Percentiles rank a stretch among this genome's conserved stretches.
phyloP scores from a whole-genome alignment of 2,797 vertebrate species.

The Mionectes olivaceus region DNA sequence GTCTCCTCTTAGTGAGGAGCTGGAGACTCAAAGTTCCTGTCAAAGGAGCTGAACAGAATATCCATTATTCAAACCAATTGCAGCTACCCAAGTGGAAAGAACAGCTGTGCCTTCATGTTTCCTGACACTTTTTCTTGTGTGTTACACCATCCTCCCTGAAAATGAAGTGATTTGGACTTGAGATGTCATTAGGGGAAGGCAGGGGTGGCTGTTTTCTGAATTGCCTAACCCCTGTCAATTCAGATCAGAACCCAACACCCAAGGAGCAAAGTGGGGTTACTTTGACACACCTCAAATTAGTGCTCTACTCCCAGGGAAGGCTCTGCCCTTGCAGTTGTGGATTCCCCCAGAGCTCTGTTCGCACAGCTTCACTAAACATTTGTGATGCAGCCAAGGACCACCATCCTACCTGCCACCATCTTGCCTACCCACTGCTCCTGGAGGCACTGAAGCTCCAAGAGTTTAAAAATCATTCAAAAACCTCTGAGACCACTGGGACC shows the following conservation, averaged over 20 bases:
- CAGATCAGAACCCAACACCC: not conserved
- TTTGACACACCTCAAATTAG: not conserved
- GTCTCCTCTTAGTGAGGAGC: not conserved
- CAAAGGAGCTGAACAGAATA: slow-evolving; percentile 14
- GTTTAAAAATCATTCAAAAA: not conserved
- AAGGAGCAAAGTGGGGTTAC: not conserved
- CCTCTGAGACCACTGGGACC: not conserved
- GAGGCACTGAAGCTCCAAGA: not conserved
- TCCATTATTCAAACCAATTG: slow-evolving; percentile 1
- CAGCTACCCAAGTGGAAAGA: slow-evolving; percentile 47
- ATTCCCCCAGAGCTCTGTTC: not conserved
- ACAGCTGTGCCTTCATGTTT: slow-evolving; percentile 39
- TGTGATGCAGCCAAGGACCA: fast-evolving
- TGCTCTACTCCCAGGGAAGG: not conserved
- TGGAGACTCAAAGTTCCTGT: not conserved
- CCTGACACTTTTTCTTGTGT: slow-evolving; percentile 17
- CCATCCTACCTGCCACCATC: fast-evolving
- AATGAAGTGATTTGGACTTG: not conserved
- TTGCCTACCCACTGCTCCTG: not conserved
- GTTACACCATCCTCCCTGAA: not conserved
- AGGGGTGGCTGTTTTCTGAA: not conserved
- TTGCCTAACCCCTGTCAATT: not conserved
- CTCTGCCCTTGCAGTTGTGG: not conserved
- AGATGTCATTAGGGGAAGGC: not conserved
- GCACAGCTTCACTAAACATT: not conserved